Evolutionary conservation across 2,888 invertebrate genomes (phyloP), one percentile per base, ranked within the genome.

Genomic region (Cephus pulcher): DNA sequence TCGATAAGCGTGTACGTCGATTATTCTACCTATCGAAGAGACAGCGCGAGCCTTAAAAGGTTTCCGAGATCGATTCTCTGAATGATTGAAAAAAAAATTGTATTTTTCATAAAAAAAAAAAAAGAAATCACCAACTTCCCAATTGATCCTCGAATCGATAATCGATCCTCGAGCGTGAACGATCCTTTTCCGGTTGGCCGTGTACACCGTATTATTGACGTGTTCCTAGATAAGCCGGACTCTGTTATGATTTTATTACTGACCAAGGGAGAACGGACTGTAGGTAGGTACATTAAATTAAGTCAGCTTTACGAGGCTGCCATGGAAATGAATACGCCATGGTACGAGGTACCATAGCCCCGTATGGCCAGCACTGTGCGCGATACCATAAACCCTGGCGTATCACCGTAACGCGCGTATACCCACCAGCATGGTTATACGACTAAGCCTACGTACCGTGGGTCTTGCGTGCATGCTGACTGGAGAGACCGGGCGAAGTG

Each of bases 291-390:
- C 87, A 86, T 89, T 88, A 89, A 89, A 90, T 89, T 89, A 90
- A 88, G 86, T 87, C 87, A 81, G 87, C 85, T 90, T 90, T 89
- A 90, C 88, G 90, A 89, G 86, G 83, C 81, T 81, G 81, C 86
- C 85, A 85, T 88, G 88, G 88, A 89, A 90, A 90, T 86, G 88
- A 89, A 89, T 89, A 84, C 84, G 81, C 84, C 82, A 78, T 79
- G 82, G 75, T 82, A 83, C 81, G 84, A 56, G 23, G 23, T 23
- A 74, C 74, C 74, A 35, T 15, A n/a, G 35, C 11, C 74, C 74
- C 80, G 80, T 79, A 78, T 86, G 83, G 82, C 84, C 79, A 82
- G 84, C 84, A 86, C 78, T 80, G 81, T 85, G 81, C 85, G 84
- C 85, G 86, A 87, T 88, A 87, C 82, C 85, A 86, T 88, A 88